Percentiles rank a stretch among this genome's conserved stretches.
Evolutionary conservation across 1,140 invertebrate species (phyloP).

Genomic region (Aphidius ervi): DNA sequence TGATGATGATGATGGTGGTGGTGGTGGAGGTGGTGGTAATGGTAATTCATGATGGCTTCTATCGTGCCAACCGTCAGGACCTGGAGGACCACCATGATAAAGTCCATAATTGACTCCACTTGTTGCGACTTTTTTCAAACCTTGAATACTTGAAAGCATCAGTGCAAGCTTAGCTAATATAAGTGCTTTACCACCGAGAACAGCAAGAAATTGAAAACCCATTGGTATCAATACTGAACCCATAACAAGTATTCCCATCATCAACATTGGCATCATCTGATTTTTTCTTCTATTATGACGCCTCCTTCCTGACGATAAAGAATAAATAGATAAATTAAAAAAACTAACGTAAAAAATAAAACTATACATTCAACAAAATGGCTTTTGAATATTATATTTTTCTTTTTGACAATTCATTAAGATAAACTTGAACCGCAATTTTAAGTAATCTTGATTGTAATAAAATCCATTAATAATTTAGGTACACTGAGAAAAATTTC

Average conservation of each 20-base stretch:
- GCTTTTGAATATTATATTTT: neutral
- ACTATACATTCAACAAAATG: neutral
- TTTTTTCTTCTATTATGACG: conserved; percentile 53
- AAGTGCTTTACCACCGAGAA: conserved; percentile 71
- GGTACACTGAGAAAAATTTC: no score
- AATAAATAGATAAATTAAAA: neutral
- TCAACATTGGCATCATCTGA: conserved; percentile 65
- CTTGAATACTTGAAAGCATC: conserved; percentile 71
- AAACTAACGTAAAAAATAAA: conserved; percentile 5
- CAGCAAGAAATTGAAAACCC: conserved; percentile 73
- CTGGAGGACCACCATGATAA: conserved; percentile 36
- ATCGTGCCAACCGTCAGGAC: conserved; percentile 42
- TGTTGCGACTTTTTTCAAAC: conserved; percentile 60
- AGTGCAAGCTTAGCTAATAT: conserved; percentile 72
- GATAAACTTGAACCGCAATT: no score
- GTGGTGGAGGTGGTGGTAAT: no score
- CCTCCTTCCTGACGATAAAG: conserved; percentile 44
- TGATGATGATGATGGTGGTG: no score
- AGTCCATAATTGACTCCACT: conserved; percentile 50
- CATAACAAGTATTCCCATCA: conserved; percentile 68
- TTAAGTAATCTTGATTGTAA: no score
- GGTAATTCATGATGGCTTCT: conserved; percentile 34
- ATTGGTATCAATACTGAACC: conserved; percentile 69
- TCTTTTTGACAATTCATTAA: no score
- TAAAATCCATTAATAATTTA: no score